Conservation (phyloP, 2,113 vertebrate genomes). For the Apaloderma vittatum region DNA sequence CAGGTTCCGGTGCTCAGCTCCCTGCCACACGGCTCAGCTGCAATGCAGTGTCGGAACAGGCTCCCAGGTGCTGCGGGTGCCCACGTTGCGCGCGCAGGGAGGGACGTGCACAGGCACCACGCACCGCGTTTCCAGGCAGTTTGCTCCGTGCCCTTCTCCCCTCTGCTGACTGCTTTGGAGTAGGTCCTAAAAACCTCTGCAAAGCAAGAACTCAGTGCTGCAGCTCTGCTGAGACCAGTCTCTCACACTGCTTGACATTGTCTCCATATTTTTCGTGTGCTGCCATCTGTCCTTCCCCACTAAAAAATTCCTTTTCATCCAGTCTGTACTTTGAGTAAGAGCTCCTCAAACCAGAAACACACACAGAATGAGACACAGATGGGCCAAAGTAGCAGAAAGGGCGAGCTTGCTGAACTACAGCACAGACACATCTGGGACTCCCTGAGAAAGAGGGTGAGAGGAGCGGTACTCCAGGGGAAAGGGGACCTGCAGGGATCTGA, state of each 20-base stretch:
- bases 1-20: not conserved
- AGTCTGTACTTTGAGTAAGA: not conserved
- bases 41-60: not conserved
- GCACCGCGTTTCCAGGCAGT: fast-evolving
- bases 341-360: not conserved
- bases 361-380: not conserved
- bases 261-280: not conserved
- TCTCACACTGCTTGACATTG: not conserved
- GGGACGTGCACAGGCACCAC: fast-evolving
- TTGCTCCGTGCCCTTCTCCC: not conserved
- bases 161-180: not conserved
- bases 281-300: not conserved
- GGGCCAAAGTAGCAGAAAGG: not conserved
- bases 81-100: fast-evolving
- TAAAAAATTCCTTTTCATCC: not conserved
- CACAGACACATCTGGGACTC: not conserved
- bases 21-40: not conserved
- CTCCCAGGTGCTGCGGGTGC: fast-evolving
- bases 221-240: not conserved
- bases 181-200: not conserved
- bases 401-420: not conserved
- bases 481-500: not conserved
- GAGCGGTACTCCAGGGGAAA: fast-evolving
- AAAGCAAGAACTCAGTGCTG: not conserved
- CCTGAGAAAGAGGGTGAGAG: not conserved